A percentile compares a stretch with the other conserved stretches of the same genome.
Conservation (phyloP, 2,888 invertebrate species). For the Alloscopus bannaensis region DNA sequence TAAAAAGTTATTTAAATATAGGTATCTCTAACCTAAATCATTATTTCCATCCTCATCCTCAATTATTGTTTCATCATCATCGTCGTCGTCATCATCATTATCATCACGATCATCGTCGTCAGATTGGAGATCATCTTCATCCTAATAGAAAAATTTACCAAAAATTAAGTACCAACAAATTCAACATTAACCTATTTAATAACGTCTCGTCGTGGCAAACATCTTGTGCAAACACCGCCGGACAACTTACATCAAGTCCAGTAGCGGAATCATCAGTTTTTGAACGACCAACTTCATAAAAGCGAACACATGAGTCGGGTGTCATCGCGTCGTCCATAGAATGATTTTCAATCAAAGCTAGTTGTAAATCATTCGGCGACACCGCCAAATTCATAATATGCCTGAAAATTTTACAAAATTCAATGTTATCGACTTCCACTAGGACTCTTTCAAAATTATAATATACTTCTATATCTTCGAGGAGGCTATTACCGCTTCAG, state of each 20-base stretch:
- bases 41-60: constrained; percentile 70
- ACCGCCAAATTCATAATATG: constrained; percentile 63
- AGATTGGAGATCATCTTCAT: constrained; percentile 69
- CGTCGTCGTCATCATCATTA: constrained; percentile 77
- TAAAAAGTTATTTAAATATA: constrained; percentile 9
- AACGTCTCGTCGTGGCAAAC: too few species aligned
- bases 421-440: not conserved
- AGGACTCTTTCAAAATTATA: not conserved
- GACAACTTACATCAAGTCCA: constrained; percentile 61
- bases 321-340: constrained; percentile 83
- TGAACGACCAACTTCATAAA: constrained; percentile 94
- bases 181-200: too few species aligned
- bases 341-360: constrained; percentile 93
- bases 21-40: constrained; percentile 65
- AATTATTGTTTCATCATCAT: constrained; percentile 73
- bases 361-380: constrained; percentile 77
- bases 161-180: not conserved
- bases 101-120: constrained; percentile 80
- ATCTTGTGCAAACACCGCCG: too few species aligned
- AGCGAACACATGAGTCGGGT: constrained; percentile 90
- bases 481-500: constrained; percentile 68
- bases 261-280: constrained; percentile 90
- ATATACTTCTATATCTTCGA: not conserved
- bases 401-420: constrained; percentile 38
- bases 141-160: too few species aligned